A percentile compares a stretch with the other conserved stretches of the same genome.
Conservation (phyloP, 2,797 vertebrate genomes). For the Falco rusticolus region DNA sequence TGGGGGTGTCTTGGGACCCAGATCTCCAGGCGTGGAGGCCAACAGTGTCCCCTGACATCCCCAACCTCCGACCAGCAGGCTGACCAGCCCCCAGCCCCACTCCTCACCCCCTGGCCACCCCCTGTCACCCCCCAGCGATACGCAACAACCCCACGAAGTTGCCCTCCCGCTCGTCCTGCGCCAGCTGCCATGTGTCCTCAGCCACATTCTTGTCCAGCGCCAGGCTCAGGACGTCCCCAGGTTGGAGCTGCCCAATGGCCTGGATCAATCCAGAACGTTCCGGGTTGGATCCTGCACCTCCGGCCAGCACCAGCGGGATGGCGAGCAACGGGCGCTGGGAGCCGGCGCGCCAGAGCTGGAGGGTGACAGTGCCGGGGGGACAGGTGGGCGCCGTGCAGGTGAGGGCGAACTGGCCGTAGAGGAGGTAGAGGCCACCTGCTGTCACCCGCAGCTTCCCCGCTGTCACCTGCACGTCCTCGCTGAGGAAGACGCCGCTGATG, state of each 20-base stretch:
- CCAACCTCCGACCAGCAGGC: neutral
- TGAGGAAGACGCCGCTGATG: constrained; percentile 14
- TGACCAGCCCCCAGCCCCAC: neutral
- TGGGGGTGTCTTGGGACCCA: neutral
- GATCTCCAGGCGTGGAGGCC: neutral
- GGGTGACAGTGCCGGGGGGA: neutral
- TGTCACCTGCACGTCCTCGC: neutral
- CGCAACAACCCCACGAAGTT: constrained; percentile 32
- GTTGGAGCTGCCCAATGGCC: neutral
- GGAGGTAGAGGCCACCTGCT: neutral
- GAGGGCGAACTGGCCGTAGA: neutral
- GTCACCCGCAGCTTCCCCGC: neutral
- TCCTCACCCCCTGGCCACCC: neutral
- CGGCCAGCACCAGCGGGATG: fast-evolving
- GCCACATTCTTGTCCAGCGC: fast-evolving
- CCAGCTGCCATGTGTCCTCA: neutral
- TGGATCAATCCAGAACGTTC: neutral
- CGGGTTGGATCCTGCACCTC: fast-evolving
- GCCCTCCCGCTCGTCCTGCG: neutral
- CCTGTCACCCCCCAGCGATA: neutral
- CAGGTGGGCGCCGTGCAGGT: fast-evolving
- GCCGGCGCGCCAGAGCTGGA: fast-evolving
- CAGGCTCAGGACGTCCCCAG: neutral
- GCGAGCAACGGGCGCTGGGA: fast-evolving
- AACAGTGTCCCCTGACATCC: neutral